These are phyloP conservation scores for Psittacus erithacus DNA, from an alignment of 2,113 vertebrate genomes.

Conservation along the genomic window DNA sequence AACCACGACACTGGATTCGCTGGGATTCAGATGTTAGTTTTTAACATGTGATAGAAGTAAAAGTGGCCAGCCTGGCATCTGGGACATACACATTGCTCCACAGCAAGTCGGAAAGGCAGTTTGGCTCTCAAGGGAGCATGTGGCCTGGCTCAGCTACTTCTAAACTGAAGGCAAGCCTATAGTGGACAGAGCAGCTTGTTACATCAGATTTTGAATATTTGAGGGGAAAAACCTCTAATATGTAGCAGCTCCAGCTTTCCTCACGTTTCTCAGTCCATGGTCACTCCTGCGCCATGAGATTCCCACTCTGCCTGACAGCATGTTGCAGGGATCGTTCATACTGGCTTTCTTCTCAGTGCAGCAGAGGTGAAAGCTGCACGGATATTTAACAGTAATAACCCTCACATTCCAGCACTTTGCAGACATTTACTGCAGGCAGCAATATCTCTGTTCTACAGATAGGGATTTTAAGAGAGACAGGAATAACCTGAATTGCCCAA, in stretches of 20 bases:
- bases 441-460: not conserved
- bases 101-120: not conserved
- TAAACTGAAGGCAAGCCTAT: not conserved
- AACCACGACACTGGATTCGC: not conserved
- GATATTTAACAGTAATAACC: constrained; percentile 21
- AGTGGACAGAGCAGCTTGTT: not conserved
- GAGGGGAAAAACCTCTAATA: not conserved
- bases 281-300: not conserved
- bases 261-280: not conserved
- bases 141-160: not conserved
- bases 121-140: not conserved
- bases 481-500: not conserved
- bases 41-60: accelerated
- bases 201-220: not conserved
- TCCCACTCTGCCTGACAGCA: not conserved
- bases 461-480: not conserved
- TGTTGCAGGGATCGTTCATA: accelerated
- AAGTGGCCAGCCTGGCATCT: not conserved
- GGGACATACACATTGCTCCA: accelerated
- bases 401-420: not conserved
- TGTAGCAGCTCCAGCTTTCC: not conserved
- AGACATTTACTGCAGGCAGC: constrained; percentile 20
- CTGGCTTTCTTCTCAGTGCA: not conserved
- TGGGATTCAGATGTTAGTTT: not conserved
- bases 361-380: not conserved